Conservation (phyloP, 2,113 vertebrate genomes). For the Xyliphius kryptos region DNA sequence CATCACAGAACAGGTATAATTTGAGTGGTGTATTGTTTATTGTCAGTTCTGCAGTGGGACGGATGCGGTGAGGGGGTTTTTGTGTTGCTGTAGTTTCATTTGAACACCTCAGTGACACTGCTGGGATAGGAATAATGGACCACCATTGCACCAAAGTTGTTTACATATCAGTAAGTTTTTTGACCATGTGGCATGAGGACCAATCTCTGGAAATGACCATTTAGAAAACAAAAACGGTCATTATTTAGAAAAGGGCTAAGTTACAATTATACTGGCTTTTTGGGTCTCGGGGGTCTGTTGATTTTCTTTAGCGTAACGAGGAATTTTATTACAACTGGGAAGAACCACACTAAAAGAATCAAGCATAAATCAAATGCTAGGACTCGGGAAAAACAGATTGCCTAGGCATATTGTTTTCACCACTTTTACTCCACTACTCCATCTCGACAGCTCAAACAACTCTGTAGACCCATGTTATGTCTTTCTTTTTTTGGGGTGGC, state of each 20-base stretch:
- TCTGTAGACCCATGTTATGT: not conserved
- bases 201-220: conserved; percentile 2
- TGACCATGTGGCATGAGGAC: no score
- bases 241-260: not conserved
- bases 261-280: not conserved
- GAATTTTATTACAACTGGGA: not conserved
- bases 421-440: conserved; percentile 2
- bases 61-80: not conserved
- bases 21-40: no score
- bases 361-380: no score
- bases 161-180: no score
- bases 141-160: no score
- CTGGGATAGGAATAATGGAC: no score
- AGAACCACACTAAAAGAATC: no score
- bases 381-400: no score
- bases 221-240: not conserved
- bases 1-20: no score
- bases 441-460: not conserved
- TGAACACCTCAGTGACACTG: no score
- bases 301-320: not conserved
- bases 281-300: not conserved
- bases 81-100: no score
- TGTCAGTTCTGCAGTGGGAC: no score
- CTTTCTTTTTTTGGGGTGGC: not conserved
- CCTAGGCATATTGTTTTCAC: not conserved